These are phyloP conservation scores for Geopemphigus sp. DNA, from an alignment of 1,140 invertebrate genomes.

Conservation along the genomic window DNA sequence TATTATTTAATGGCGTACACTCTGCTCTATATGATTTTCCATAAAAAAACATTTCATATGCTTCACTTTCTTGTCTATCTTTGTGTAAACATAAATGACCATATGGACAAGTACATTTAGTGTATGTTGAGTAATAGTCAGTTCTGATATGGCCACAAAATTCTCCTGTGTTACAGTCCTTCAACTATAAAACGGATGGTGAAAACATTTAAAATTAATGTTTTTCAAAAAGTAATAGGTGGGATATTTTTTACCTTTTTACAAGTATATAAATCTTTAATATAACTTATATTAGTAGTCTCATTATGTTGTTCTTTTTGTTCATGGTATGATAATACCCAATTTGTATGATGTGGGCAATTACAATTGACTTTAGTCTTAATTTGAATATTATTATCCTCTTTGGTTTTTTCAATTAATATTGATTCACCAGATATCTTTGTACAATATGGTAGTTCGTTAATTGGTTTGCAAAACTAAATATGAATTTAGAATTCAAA, in stretches of 20 bases:
- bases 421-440: conserved; percentile 51
- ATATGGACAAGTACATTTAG: conserved; percentile 63
- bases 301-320: conserved; percentile 33
- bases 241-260: conserved; percentile 19
- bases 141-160: conserved; percentile 59
- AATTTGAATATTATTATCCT: conserved; percentile 51
- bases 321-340: conserved; percentile 25
- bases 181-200: conserved; percentile 55
- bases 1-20: conserved; percentile 55
- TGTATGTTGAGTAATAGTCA: conserved; percentile 63
- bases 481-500: conserved; percentile 30
- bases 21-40: conserved; percentile 62
- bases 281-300: conserved; percentile 7
- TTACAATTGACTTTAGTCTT: conserved; percentile 24
- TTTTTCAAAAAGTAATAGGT: not conserved
- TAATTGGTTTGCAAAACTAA: conserved; percentile 55
- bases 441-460: conserved; percentile 50
- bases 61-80: conserved; percentile 56
- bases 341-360: conserved; percentile 31
- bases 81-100: conserved; percentile 62
- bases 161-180: conserved; percentile 57
- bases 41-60: conserved; percentile 60
- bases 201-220: not conserved
- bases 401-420: conserved; percentile 51
- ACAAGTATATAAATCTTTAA: conserved; percentile 34